phyloP scores from a whole-genome alignment of 64 coral and sea anemone species.

The Stylophora pistillata region DNA sequence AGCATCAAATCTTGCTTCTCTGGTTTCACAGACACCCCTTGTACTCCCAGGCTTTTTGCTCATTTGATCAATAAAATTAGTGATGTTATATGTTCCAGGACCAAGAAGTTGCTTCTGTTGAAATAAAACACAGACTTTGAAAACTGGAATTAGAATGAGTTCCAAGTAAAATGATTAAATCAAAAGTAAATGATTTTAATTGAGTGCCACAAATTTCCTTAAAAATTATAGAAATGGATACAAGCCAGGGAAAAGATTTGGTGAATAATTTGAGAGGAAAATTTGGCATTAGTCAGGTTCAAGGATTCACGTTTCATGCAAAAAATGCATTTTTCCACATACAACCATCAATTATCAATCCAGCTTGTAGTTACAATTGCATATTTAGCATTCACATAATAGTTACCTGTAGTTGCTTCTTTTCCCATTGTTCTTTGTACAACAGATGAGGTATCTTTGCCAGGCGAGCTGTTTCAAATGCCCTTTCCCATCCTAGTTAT shows the following conservation, averaged over 20 bases:
- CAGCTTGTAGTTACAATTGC: not conserved
- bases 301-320: too few relatives aligned
- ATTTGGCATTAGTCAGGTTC: too few relatives aligned
- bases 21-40: constrained; percentile 90
- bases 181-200: too few relatives aligned
- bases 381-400: not conserved
- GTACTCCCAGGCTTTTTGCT: constrained; percentile 82
- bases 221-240: too few relatives aligned
- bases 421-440: constrained; percentile 98
- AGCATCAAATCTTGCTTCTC: constrained; percentile 73
- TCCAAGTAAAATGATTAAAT: too few relatives aligned
- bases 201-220: too few relatives aligned
- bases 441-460: constrained; percentile 94
- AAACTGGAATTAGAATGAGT: too few relatives aligned
- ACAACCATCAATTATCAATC: not conserved
- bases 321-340: too few relatives aligned
- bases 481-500: constrained; percentile 88
- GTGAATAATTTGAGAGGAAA: too few relatives aligned
- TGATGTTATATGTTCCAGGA: constrained; percentile 97
- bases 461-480: constrained; percentile 89
- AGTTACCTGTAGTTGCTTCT: constrained; percentile 91
- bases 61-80: constrained; percentile 83
- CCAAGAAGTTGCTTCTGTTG: constrained; percentile 88
- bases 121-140: not conserved
- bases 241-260: too few relatives aligned